Base-by-base conservation (phyloP, 1,140 invertebrate species). In the Lepeophtheirus salmonis region DNA sequence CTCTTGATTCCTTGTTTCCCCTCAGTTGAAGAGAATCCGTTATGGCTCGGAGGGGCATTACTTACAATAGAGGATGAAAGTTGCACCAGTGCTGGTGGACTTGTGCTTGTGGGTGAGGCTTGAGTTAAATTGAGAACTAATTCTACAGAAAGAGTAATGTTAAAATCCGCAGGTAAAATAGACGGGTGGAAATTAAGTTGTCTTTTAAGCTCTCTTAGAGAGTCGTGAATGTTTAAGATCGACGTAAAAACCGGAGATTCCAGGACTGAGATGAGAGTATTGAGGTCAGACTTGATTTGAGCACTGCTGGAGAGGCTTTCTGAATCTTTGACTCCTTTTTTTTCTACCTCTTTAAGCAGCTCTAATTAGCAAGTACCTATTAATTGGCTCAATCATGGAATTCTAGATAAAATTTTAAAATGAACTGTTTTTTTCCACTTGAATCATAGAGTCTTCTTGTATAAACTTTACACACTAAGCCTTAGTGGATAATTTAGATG, bases 231-330 rank as follows among this genome's bases (percentile, higher is more conserved):
- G 50, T 84, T 87, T n/a, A 89, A 81, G 66, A 95, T 86, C 67
- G 85, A 86, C 60, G 83, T 79, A 67, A 97, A 84, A 30, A 95
- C 83, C 6, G 91, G 91, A 76, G 89, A 90, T 66, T 91, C 85
- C 61, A 97, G 70, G 48, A 95, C 78, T 60, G 81, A 83, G 64
- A 95, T 83, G 0, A 96, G 75, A 30, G 86, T 81, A 67, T 84
- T 83, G 16, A 96, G 72, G 68, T 95, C 89, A n/a, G n/a, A n/a
- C n/a, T n/a, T n/a, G n/a, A n/a, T n/a, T n/a, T n/a, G n/a, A n/a
- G n/a, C n/a, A 50, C 78, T 41, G 6, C 30, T n/a, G n/a, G 6
- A 10, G 6, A 6, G 6, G 30, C 30, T n/a, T n/a, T n/a, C n/a
- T n/a, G n/a, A n/a, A n/a, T n/a, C n/a, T n/a, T 57, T 61, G 30